Percentiles rank a stretch among this genome's conserved stretches.
phyloP scores from a whole-genome alignment of 2,888 invertebrate species.

The Rhogogaster chlorosoma region DNA sequence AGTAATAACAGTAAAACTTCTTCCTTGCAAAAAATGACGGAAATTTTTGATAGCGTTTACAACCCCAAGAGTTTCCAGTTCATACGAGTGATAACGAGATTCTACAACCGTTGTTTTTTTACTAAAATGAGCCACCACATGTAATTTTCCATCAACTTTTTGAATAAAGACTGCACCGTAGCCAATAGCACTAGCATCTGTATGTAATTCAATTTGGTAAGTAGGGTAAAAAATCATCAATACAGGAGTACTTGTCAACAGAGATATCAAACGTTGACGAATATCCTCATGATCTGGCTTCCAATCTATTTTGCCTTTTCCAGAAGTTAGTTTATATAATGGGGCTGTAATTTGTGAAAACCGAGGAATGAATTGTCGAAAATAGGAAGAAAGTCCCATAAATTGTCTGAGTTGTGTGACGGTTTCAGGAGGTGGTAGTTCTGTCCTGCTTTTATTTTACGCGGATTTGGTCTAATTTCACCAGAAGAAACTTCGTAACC shows the following conservation, averaged over 20 bases:
- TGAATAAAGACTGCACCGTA: conserved; percentile 55
- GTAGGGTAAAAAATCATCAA: conserved; percentile 52
- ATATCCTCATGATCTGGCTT: conserved; percentile 45
- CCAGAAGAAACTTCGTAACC: too few species aligned
- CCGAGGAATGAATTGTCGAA: conserved; percentile 57
- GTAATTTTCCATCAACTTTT: neutral
- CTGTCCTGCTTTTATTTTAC: too few species aligned
- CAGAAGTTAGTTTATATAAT: conserved; percentile 52
- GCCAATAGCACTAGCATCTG: conserved; percentile 54
- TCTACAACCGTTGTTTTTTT: neutral
- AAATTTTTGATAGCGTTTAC: conserved; percentile 52
- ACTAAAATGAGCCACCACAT: conserved; percentile 3
- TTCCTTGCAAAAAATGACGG: conserved; percentile 59
- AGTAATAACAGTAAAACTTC: conserved; percentile 63
- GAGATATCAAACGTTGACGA: conserved; percentile 48
- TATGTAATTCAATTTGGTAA: conserved; percentile 54
- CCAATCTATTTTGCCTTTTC: conserved; percentile 51
- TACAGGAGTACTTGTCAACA: conserved; percentile 49
- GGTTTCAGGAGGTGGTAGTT: too few species aligned
- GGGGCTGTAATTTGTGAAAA: conserved; percentile 55
- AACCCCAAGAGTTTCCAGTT: conserved; percentile 55
- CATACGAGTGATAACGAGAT: conserved; percentile 54
- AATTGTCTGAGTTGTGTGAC: too few species aligned
- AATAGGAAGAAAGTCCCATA: conserved; percentile 60
- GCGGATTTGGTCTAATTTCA: too few species aligned